A percentile compares a stretch with the other conserved stretches of the same genome.
Evolutionary conservation across 2,113 vertebrate species (phyloP).

Genomic region (Myodes glareolus): DNA sequence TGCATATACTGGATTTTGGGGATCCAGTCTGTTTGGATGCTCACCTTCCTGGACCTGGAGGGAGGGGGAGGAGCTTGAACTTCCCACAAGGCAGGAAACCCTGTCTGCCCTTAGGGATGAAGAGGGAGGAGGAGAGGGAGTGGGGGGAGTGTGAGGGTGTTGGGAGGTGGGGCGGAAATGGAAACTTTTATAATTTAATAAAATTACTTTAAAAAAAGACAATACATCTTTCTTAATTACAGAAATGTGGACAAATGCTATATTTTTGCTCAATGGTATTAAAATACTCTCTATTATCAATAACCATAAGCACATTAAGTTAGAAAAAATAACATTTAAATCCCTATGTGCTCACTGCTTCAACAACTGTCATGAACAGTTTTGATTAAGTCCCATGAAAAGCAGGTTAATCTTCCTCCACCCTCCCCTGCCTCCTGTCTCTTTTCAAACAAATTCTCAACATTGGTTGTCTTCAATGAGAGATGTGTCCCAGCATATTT

Average conservation of each 20-base stretch:
- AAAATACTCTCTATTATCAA: slow-evolving; percentile 30
- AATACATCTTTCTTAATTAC: slow-evolving; percentile 19
- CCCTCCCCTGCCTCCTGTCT: neutral
- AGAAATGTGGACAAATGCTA: neutral
- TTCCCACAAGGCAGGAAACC: no score
- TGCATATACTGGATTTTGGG: no score
- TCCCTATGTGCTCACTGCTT: neutral
- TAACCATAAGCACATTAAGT: slow-evolving; percentile 22
- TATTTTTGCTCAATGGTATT: slow-evolving; percentile 27
- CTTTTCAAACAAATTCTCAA: slow-evolving; percentile 50
- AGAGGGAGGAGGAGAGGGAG: no score
- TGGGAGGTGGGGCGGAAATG: no score
- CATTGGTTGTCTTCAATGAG: slow-evolving; percentile 32
- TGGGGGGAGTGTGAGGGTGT: no score
- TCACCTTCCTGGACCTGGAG: no score
- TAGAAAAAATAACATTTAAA: neutral
- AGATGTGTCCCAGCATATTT: slow-evolving; percentile 31
- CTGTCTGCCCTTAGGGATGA: no score
- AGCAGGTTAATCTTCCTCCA: neutral
- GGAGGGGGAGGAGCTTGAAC: no score
- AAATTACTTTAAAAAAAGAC: no score
- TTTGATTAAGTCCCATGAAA: neutral
- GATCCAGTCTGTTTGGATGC: no score
- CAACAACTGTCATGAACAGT: neutral
- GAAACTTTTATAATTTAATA: no score